Evolutionary conservation across 2,113 vertebrate genomes (phyloP).

Genomic region (Lucifuga dentata): DNA sequence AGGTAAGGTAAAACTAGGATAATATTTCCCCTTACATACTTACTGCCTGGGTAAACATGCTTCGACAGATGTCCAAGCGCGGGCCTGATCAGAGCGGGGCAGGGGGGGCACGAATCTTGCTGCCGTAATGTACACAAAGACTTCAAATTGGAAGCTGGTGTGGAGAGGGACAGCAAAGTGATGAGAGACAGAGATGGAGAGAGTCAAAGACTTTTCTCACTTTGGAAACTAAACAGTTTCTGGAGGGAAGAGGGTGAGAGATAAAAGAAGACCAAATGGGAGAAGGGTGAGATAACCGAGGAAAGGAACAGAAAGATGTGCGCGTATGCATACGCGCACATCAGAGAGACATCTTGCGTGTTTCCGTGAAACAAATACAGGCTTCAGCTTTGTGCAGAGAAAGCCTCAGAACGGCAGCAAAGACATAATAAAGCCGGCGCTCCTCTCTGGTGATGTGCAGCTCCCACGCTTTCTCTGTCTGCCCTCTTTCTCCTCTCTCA

Average conservation of each 20-base stretch:
- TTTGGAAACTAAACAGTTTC: conserved; percentile 5
- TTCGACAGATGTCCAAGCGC: conserved; percentile 79
- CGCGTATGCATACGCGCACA: conserved; percentile 12
- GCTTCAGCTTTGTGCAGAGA: conserved; percentile 32
- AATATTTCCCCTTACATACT: conserved; percentile 84
- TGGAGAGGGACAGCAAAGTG: neutral
- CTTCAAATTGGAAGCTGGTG: conserved; percentile 83
- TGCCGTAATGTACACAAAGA: conserved; percentile 68
- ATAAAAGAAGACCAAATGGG: too few relatives aligned
- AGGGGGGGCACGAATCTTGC: conserved; percentile 45
- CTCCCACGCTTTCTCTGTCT: conserved; percentile 47
- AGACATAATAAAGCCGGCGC: conserved; percentile 32
- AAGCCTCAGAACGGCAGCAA: conserved; percentile 24
- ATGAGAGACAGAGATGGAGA: neutral
- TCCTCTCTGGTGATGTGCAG: conserved; percentile 14
- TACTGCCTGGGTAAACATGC: conserved; percentile 82
- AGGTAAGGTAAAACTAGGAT: conserved; percentile 83
- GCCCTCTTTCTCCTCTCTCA: neutral
- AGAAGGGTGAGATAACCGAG: neutral
- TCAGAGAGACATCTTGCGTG: conserved; percentile 8
- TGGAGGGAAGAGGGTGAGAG: neutral
- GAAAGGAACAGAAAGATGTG: neutral
- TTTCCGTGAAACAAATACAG: conserved; percentile 32
- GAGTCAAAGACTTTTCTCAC: neutral
- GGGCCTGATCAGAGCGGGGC: conserved; percentile 70